Evolutionary conservation across 2,888 invertebrate species (phyloP).

Genomic region (Cantharis flavilabris): DNA sequence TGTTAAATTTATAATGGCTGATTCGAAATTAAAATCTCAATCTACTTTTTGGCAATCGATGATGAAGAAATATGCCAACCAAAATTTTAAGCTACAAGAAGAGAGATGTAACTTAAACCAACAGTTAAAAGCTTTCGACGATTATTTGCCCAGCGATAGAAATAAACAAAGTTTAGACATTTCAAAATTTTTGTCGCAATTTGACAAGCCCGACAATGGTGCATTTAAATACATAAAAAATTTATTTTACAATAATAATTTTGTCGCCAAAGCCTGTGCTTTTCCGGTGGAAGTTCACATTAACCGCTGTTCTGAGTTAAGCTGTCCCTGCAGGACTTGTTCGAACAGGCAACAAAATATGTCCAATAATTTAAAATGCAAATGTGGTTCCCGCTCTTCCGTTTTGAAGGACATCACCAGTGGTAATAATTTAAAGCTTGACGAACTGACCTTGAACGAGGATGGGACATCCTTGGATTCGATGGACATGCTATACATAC

Average conservation of each 20-base stretch:
- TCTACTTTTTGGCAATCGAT: background rate
- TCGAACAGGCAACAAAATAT: background rate
- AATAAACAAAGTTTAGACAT: background rate
- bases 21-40: background rate
- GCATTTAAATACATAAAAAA: background rate
- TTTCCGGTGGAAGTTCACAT: background rate
- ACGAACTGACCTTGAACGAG: background rate
- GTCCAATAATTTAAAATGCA: background rate
- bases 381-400: background rate
- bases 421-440: background rate
- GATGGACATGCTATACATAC: background rate
- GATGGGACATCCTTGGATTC: background rate
- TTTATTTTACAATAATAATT: background rate
- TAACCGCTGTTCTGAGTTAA: too few species aligned
- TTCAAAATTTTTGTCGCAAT: background rate
- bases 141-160: background rate
- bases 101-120: background rate
- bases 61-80: background rate
- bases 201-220: background rate
- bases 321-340: background rate
- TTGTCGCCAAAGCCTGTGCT: background rate
- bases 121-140: background rate
- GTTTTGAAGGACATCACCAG: background rate
- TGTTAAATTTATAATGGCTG: background rate
- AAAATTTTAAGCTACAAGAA: background rate